Base-by-base conservation (phyloP, 1,140 invertebrate species). In the Drosophila ananassae region DNA sequence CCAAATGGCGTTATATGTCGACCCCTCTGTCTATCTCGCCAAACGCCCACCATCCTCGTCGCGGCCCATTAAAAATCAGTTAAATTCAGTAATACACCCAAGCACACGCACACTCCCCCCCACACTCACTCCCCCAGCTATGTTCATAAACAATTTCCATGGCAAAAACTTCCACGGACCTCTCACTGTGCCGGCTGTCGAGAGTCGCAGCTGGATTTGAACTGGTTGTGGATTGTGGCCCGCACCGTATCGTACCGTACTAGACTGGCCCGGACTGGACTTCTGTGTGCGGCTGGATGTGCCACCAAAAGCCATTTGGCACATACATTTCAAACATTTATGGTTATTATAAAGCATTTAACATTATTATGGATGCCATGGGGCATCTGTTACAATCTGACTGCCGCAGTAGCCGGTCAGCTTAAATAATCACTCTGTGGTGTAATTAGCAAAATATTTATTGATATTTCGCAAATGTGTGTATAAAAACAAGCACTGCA, bases 261-360 rank as follows among this genome's bases (percentile, higher is more conserved):
- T 5, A 7, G 13, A 2, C 8, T 44, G 10, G 17, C 34, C 10
- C 9, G 30, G 30, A 46, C 24, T 37, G 46, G 41, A 50, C 62
- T 52, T 75, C 51, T 56, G 50, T 73, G 66, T 61, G 51, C 44
- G 71, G 68, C 55, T 63, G 59, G 60, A 74, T 64, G 72, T 57
- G 66, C 58, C 48, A 68, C 53, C 74, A 72, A 68, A 69, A 79
- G 68, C 74, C 73, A 87, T 85, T 87, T 80, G 81, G 74, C 82
- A 85, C 83, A 85, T 89, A 74, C 69, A 85, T 85, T 85, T 87
- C 83, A 78, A 89, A 89, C 81, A 85, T 89, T 89, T 89, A 85
- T 85, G 81, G 82, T 89, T 85, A 89, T 85, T 85, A 89, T 89
- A 85, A 85, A 85, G 78, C 82, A 89, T 89, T 89, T 85, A 89